Evolutionary conservation across 1,140 invertebrate species (phyloP).

Genomic region (Procambarus virginalis): DNA sequence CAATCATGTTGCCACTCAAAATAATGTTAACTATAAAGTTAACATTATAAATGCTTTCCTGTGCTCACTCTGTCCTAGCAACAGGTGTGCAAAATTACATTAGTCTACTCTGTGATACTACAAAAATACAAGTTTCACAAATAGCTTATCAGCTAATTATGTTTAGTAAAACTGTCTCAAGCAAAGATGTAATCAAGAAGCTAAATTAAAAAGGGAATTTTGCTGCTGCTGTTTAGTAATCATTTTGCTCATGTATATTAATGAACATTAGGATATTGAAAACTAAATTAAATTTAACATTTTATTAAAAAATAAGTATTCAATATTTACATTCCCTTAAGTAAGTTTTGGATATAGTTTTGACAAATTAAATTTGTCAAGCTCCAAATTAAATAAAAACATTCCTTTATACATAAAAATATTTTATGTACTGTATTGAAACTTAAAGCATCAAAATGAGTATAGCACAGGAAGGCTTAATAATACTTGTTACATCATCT

Average conservation of each 20-base stretch:
- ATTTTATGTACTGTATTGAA: too few relatives aligned
- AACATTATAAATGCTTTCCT: neutral
- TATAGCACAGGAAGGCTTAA: neutral
- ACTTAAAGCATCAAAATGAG: neutral
- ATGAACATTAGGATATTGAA: neutral
- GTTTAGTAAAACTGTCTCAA: neutral
- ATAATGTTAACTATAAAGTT: too few relatives aligned
- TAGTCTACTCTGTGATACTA: neutral
- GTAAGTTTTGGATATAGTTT: neutral
- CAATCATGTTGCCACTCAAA: too few relatives aligned
- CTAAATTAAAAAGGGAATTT: neutral
- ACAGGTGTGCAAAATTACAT: neutral
- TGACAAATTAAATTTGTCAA: neutral
- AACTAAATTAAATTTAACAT: neutral
- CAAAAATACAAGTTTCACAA: too few relatives aligned
- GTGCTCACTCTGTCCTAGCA: neutral
- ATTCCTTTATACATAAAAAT: neutral
- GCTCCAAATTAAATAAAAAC: neutral
- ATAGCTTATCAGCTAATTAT: too few relatives aligned
- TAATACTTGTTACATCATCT: neutral
- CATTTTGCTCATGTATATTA: neutral
- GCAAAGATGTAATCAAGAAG: neutral
- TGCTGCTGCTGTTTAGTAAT: neutral
- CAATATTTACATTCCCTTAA: neutral
- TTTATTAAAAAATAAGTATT: neutral